Conservation (phyloP, 2,888 invertebrate genomes). For the Lepeophtheirus nordmannii region DNA sequence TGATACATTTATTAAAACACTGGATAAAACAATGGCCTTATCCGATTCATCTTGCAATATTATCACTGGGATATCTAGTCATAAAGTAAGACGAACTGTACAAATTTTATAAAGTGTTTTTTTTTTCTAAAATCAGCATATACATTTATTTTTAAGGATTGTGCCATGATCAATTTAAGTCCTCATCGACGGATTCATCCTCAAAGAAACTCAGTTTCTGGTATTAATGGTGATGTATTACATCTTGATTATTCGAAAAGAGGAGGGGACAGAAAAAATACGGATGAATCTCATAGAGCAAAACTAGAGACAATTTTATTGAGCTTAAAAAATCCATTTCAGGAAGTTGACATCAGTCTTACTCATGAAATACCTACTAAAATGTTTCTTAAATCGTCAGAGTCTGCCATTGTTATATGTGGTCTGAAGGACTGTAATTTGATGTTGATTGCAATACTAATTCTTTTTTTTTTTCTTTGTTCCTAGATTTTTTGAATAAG, state of each 20-base stretch:
- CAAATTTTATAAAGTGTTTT: no score
- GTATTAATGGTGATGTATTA: background rate
- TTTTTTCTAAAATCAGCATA: no score
- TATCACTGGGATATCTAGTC: background rate
- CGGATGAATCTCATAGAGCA: background rate
- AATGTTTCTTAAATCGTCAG: background rate
- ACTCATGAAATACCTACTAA: background rate
- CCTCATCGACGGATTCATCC: background rate
- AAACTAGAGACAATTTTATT: background rate
- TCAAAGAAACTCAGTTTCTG: background rate
- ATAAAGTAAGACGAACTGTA: background rate
- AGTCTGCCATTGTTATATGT: background rate
- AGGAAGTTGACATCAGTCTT: background rate
- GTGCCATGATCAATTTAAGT: no score
- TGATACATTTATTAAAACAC: constrained; percentile 63
- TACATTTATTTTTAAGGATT: no score
- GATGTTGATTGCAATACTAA: background rate
- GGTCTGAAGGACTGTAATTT: background rate
- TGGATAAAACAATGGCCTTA: constrained; percentile 57
- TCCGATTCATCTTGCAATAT: constrained; percentile 27
- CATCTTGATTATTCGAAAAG: no score
- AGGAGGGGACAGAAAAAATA: background rate
- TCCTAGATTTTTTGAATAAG: background rate
- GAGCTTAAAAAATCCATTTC: background rate
- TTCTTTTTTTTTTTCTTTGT: no score